These are phyloP conservation scores for Diplodus puntazzo DNA, from an alignment of 2,797 vertebrate species.

Conservation along the genomic window DNA sequence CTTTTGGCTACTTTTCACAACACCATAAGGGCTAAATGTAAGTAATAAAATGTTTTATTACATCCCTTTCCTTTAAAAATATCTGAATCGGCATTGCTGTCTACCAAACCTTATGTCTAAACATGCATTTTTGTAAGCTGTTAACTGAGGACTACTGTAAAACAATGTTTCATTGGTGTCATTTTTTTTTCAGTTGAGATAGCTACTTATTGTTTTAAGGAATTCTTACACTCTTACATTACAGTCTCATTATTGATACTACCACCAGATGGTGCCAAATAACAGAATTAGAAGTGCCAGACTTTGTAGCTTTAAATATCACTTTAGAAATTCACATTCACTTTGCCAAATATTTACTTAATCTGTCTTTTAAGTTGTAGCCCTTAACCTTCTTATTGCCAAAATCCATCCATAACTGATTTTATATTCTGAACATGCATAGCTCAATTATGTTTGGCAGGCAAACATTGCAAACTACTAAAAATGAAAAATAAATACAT, in stretches of 20 bases:
- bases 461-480: background rate
- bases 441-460: background rate
- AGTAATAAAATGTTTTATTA: too few species aligned
- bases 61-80: too few species aligned
- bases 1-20: too few species aligned
- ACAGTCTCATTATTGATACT: background rate
- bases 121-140: too few species aligned
- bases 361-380: too few species aligned
- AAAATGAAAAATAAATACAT: background rate
- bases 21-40: too few species aligned
- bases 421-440: background rate
- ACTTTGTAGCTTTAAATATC: background rate
- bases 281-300: background rate
- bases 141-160: too few species aligned
- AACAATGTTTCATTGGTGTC: too few species aligned
- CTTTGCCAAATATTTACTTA: too few species aligned
- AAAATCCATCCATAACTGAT: background rate
- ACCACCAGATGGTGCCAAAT: constrained; percentile 1
- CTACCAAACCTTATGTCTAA: too few species aligned
- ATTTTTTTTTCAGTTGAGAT: background rate
- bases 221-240: background rate
- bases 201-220: background rate
- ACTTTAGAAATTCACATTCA: too few species aligned
- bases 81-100: too few species aligned
- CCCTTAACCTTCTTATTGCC: background rate